These are phyloP conservation scores for Parnassius apollo DNA, from an alignment of 2,888 invertebrate genomes.

Conservation along the genomic window DNA sequence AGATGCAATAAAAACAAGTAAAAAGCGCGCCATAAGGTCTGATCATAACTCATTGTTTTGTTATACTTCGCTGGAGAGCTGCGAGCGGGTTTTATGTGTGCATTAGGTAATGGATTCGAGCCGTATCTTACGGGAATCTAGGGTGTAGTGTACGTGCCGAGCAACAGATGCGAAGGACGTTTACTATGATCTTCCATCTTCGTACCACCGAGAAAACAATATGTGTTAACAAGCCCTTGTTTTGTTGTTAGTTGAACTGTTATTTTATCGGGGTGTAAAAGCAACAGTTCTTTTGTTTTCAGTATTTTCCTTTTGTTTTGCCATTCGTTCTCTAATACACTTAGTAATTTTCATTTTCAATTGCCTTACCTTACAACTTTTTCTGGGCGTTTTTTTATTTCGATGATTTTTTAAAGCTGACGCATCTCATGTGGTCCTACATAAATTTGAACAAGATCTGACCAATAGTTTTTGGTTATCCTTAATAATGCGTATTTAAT, in stretches of 20 bases:
- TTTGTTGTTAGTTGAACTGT: not conserved
- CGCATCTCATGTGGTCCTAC: no score
- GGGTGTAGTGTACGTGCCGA: slow-evolving; percentile 25
- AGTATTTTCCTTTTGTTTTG: not conserved
- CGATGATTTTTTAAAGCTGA: no score
- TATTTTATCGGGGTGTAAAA: not conserved
- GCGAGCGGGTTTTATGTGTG: slow-evolving; percentile 57
- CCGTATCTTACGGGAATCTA: slow-evolving; percentile 53
- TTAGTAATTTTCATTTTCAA: no score
- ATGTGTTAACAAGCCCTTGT: slow-evolving; percentile 2
- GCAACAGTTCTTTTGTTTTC: not conserved
- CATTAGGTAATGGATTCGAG: slow-evolving; percentile 72
- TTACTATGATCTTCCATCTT: slow-evolving; percentile 1
- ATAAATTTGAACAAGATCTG: no score
- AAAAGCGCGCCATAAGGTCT: slow-evolving; percentile 61
- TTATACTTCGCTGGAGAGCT: slow-evolving; percentile 46
- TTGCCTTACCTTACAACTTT: no score
- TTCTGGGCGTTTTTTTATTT: no score
- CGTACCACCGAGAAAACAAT: not conserved
- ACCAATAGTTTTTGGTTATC: no score
- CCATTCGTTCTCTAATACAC: no score
- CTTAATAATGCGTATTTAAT: no score
- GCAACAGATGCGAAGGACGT: slow-evolving; percentile 4
- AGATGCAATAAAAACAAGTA: slow-evolving; percentile 68
- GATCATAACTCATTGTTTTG: slow-evolving; percentile 75